Percentiles rank a stretch among this genome's conserved stretches.
phyloP scores from a whole-genome alignment of 1,140 invertebrate genomes.

The Polypedilum pembai region DNA sequence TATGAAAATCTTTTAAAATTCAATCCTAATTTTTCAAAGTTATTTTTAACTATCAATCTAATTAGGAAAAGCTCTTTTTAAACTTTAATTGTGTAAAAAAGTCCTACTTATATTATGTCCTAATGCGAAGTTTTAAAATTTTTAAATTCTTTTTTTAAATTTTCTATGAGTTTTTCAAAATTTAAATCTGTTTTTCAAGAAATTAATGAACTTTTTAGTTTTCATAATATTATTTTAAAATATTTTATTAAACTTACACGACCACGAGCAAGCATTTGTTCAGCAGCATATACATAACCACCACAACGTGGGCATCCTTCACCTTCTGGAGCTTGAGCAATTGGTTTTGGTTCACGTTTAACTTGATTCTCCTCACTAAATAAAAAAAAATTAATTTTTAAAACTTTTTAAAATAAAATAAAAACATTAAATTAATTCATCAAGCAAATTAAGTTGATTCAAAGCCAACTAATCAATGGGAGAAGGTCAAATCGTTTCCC shows the following conservation, averaged over 20 bases:
- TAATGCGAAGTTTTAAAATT: too few relatives aligned
- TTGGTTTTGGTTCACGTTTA: slow-evolving; percentile 56
- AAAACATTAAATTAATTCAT: slow-evolving; percentile 1
- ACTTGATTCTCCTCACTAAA: background rate
- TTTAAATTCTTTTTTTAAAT: too few relatives aligned
- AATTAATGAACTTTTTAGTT: slow-evolving; percentile 17
- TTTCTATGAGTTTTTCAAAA: too few relatives aligned
- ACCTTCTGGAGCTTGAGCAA: slow-evolving; percentile 76
- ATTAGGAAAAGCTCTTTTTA: too few relatives aligned
- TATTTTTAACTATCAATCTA: too few relatives aligned
- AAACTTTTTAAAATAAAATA: background rate
- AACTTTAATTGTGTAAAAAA: too few relatives aligned
- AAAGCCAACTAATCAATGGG: slow-evolving; percentile 14
- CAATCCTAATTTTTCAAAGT: too few relatives aligned
- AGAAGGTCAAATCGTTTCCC: slow-evolving; percentile 14
- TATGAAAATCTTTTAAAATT: too few relatives aligned
- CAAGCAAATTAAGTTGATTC: background rate
- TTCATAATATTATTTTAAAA: slow-evolving; percentile 10
- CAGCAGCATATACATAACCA: slow-evolving; percentile 86
- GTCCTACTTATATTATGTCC: too few relatives aligned
- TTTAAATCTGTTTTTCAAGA: too few relatives aligned
- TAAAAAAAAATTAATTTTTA: background rate
- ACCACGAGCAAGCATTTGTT: slow-evolving; percentile 87
- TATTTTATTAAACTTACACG: slow-evolving; percentile 56
- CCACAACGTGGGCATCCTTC: slow-evolving; percentile 86